Conservation (phyloP, 2,797 vertebrate species). For the Aphelocoma californica region DNA sequence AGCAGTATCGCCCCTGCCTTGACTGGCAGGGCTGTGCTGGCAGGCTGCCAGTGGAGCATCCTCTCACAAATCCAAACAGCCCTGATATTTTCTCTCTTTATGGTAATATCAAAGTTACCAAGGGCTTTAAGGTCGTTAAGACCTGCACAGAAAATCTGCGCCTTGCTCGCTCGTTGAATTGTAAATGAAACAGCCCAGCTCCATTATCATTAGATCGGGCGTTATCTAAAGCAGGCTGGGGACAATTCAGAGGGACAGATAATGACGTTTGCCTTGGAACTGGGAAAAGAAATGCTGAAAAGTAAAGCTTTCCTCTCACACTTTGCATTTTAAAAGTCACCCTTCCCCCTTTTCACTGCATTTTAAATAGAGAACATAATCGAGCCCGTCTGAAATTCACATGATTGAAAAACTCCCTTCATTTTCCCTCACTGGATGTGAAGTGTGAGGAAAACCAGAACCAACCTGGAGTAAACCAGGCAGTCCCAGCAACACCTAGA, state of each 20-base stretch:
- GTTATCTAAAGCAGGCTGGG: constrained; percentile 24
- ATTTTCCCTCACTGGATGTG: neutral
- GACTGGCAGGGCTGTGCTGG: neutral
- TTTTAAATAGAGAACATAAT: neutral
- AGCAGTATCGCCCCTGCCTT: neutral
- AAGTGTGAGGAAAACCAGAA: neutral
- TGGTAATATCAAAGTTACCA: constrained; percentile 32
- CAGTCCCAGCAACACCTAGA: neutral
- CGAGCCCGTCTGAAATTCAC: neutral
- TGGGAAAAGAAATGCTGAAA: neutral
- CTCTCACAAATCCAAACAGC: neutral
- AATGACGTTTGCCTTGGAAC: neutral
- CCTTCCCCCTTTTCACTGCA: neutral
- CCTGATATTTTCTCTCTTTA: neutral
- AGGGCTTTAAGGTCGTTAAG: constrained; percentile 24
- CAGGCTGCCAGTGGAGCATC: neutral
- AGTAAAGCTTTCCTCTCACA: neutral
- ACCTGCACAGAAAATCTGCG: neutral
- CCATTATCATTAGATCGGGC: neutral
- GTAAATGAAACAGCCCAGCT: constrained; percentile 4
- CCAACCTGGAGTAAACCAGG: neutral
- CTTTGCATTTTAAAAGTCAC: neutral
- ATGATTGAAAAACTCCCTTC: neutral
- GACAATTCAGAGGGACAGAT: neutral
- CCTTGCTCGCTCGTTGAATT: neutral